phyloP scores from a whole-genome alignment of 2,797 vertebrate genomes.

The Hafferia zeledoni region DNA sequence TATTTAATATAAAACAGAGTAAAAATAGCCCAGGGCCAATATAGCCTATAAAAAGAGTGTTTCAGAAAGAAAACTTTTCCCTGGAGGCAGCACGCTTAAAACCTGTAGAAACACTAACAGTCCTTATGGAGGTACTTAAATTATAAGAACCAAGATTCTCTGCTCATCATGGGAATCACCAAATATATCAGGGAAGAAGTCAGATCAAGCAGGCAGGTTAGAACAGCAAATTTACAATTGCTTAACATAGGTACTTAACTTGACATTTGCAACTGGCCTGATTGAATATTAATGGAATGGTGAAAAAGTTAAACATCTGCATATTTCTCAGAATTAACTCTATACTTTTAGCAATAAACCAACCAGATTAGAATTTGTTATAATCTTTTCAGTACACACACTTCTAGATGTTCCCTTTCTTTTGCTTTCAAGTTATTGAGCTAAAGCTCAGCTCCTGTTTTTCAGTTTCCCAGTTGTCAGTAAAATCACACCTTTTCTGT shows the following conservation, averaged over 20 bases:
- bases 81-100: neutral
- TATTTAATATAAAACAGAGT: neutral
- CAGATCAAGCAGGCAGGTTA: neutral
- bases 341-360: neutral
- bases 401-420: neutral
- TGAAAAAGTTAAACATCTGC: neutral
- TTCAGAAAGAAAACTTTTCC: neutral
- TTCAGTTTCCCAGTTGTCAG: neutral
- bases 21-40: neutral
- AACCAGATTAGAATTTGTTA: neutral
- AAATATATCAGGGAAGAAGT: neutral
- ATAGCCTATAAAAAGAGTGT: neutral
- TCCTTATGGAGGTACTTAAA: neutral
- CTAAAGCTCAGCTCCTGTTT: neutral
- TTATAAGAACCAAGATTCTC: neutral
- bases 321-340: neutral
- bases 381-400: accelerated
- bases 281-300: neutral
- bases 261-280: neutral
- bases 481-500: neutral
- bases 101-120: neutral
- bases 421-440: neutral
- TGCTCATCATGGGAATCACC: neutral
- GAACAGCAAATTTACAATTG: neutral
- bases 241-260: neutral